Conservation (phyloP, 23 tunicate species). For the Diplosoma virens region DNA sequence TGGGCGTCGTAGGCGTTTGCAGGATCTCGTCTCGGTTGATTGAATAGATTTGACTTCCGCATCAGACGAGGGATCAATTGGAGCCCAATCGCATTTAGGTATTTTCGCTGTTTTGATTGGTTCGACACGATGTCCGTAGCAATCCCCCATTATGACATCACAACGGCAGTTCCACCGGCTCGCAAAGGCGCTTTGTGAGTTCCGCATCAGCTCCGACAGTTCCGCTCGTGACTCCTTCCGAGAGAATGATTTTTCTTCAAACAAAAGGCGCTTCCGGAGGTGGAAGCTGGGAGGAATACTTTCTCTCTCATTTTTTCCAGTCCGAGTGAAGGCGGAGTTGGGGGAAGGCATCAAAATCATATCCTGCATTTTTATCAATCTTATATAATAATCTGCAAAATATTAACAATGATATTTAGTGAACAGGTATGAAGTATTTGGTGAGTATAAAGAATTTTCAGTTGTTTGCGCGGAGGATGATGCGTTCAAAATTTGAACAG, state of each 20-base stretch:
- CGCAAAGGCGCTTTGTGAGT: neutral
- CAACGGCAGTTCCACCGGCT: neutral
- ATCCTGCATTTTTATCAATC: neutral
- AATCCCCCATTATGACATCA: conserved; percentile 1
- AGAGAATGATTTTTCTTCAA: neutral
- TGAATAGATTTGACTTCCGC: neutral
- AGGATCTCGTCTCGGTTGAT: neutral
- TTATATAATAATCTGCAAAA: too few species aligned
- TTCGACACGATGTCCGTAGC: neutral
- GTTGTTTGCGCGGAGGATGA: too few species aligned
- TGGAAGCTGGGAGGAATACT: neutral
- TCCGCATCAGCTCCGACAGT: neutral
- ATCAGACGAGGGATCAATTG: neutral
- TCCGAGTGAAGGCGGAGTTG: conserved; percentile 21
- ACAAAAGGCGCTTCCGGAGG: conserved; percentile 8
- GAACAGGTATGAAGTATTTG: too few species aligned
- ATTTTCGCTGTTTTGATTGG: neutral
- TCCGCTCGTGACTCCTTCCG: neutral
- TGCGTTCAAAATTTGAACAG: too few species aligned
- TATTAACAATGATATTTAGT: too few species aligned
- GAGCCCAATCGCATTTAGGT: conserved; percentile 18
- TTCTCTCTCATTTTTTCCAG: neutral
- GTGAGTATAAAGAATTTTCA: too few species aligned
- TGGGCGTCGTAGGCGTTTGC: neutral
- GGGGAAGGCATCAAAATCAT: neutral